These are phyloP conservation scores for Plecotus auritus DNA, from an alignment of 2,113 vertebrate genomes.

Conservation along the genomic window DNA sequence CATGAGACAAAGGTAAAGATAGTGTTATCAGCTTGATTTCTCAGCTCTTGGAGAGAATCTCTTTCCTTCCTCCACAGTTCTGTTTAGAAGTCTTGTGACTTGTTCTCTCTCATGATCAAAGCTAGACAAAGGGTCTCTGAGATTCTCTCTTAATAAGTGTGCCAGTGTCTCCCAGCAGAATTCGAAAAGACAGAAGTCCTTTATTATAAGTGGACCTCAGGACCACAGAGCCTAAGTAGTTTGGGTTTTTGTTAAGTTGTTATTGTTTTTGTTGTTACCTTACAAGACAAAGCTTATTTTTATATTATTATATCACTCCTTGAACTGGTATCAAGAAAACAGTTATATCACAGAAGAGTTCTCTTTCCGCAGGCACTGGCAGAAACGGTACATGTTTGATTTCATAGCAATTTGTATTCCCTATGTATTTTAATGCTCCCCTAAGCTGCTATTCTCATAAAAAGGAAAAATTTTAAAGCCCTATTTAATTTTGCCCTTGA, in stretches of 20 bases:
- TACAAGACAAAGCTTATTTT: not conserved
- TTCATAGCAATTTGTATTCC: not conserved
- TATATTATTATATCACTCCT: not conserved
- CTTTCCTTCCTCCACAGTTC: not conserved
- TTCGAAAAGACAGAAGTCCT: not conserved
- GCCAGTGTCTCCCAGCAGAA: not conserved
- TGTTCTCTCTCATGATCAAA: not conserved
- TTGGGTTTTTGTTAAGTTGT: not conserved
- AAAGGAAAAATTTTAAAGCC: not conserved
- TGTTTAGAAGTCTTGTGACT: not conserved
- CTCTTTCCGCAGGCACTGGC: not conserved
- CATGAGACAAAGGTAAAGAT: not conserved
- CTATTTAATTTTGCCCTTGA: constrained; percentile 25
- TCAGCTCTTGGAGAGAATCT: not conserved
- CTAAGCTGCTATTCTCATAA: not conserved
- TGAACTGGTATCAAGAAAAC: not conserved
- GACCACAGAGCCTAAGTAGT: not conserved
- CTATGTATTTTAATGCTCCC: not conserved
- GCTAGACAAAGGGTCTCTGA: not conserved
- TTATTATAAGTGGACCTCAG: not conserved
- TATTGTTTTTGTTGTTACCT: not conserved
- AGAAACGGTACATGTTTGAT: not conserved
- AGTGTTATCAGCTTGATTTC: not conserved
- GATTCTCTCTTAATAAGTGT: not conserved
- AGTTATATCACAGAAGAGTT: not conserved